Evolutionary conservation across 2,113 vertebrate genomes (phyloP), one percentile per base, ranked within the genome.

Genomic region (Panurus biarmicus): DNA sequence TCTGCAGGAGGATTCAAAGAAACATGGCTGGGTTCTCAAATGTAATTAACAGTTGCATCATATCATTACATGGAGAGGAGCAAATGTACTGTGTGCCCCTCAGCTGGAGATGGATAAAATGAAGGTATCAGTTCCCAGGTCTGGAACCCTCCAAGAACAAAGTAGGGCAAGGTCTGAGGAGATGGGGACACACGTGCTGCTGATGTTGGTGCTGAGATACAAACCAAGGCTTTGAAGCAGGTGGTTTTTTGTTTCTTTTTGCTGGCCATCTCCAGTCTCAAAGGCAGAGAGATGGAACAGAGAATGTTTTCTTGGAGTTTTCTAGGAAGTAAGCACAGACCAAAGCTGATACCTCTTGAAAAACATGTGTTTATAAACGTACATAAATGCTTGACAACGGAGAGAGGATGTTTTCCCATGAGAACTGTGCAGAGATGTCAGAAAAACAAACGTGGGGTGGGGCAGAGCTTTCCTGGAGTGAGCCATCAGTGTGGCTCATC

Each of bases 321-420:
- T 61, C 36, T 48, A 57, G 44, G n/a, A 69, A 38, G 19, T 2
- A 47, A 85, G 9, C 57, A 18, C 18, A 74, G 33, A 25, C 20
- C 4, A 38, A n/a, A 65, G 7, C 9, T 50, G 22, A 35, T 66
- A 14, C 7, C 25, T 61, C 44, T 24, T 7, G 31, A 51, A 51
- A 75, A 54, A 3, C 5, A 3, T 3, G 2, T 0, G 1, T 38
- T 26, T 28, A 15, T 54, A 48, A 48, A 57, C 1, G 6, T 22
- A 20, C 6, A 25, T 24, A 47, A 60, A 23, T 17, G 9, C 14
- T 35, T 13, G 16, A 42, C 11, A 8, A 15, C 1, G 1, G 28
- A 8, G 16, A n/a, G 31, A 53, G 9, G 31, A 17, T 5, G 14
- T n/a, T 64, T 23, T 8, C 24, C 58, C 47, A 28, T 28, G 17